Percentiles rank a stretch among this genome's conserved stretches.
Conservation (phyloP, 2,888 invertebrate genomes). For the Ophion ellenae region DNA sequence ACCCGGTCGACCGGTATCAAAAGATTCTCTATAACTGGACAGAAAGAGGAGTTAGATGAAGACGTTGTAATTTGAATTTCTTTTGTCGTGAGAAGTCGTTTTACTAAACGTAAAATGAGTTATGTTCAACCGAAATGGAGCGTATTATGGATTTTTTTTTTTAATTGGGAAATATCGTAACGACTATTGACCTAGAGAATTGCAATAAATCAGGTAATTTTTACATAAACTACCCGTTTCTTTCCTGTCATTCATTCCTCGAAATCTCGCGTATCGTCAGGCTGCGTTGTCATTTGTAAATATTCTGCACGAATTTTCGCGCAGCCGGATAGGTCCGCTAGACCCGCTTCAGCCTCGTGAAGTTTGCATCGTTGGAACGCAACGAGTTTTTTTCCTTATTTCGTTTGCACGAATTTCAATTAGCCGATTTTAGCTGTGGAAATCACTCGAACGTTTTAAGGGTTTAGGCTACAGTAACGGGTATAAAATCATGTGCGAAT, state of each 20-base stretch:
- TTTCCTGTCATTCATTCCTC: neutral
- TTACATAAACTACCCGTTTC: neutral
- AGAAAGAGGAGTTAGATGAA: neutral
- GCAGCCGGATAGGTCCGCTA: neutral
- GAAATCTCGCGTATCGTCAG: neutral
- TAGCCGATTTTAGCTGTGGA: too few species aligned
- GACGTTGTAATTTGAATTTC: neutral
- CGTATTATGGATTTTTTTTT: neutral
- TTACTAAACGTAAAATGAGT: neutral
- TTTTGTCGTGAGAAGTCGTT: neutral
- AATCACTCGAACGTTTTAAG: too few species aligned
- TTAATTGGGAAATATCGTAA: neutral
- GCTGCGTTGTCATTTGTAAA: neutral
- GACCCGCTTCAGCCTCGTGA: neutral
- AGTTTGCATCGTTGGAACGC: too few species aligned
- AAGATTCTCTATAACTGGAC: neutral
- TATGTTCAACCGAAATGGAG: neutral
- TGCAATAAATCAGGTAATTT: constrained; percentile 27
- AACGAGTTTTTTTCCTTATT: too few species aligned
- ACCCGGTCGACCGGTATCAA: neutral
- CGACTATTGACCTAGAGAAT: constrained; percentile 15
- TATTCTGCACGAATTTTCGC: neutral
- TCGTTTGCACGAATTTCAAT: too few species aligned
- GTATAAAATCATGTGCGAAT: too few species aligned
- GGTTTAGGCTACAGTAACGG: too few species aligned